Evolutionary conservation across 1,140 invertebrate species (phyloP).

Genomic region (Drosophila nannoptera): DNA sequence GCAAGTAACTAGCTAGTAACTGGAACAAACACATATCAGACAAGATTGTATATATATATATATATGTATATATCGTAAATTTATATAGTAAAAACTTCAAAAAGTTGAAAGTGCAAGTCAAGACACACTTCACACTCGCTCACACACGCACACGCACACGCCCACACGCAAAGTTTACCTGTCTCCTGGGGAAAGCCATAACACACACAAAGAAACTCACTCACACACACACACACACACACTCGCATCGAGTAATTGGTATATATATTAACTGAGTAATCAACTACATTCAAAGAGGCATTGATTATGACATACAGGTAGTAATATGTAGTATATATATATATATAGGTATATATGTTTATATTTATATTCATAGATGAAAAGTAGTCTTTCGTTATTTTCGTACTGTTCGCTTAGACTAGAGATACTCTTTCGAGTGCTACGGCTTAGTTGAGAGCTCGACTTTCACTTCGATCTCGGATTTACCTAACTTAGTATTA

Average conservation of each 20-base stretch:
- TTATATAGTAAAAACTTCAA: slow-evolving; percentile 5
- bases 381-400: background rate
- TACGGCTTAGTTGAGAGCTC: slow-evolving; percentile 34
- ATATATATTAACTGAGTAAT: slow-evolving; percentile 50
- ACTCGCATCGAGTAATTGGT: slow-evolving; percentile 11
- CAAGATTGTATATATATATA: too few relatives aligned
- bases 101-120: slow-evolving; percentile 22
- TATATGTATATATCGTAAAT: background rate
- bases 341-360: slow-evolving; percentile 34
- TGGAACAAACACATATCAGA: slow-evolving; percentile 54
- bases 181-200: slow-evolving; percentile 33
- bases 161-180: slow-evolving; percentile 16
- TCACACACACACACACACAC: slow-evolving; percentile 19
- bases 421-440: slow-evolving; percentile 57
- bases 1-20: slow-evolving; percentile 61
- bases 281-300: slow-evolving; percentile 49
- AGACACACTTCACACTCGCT: slow-evolving; percentile 11
- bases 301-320: slow-evolving; percentile 26
- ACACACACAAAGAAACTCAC: slow-evolving; percentile 27
- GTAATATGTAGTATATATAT: too few relatives aligned
- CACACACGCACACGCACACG: background rate
- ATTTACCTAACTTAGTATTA: slow-evolving; percentile 47
- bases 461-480: background rate
- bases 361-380: slow-evolving; percentile 26
- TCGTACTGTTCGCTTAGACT: slow-evolving; percentile 52